Evolutionary conservation across 2,888 invertebrate species (phyloP).

Genomic region (Callimorpha dominula): DNA sequence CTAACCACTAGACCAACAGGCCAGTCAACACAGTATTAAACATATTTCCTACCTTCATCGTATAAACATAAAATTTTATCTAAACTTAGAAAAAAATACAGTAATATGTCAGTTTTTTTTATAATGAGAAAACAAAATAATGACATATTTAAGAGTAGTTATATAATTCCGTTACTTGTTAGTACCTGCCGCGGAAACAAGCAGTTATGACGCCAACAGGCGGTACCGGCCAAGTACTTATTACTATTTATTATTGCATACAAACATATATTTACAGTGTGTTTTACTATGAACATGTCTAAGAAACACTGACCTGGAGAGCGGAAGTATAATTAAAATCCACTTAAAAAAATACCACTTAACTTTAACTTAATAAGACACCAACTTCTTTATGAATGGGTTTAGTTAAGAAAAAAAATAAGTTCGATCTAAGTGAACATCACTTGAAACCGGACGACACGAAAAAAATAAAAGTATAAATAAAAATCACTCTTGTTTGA

Average conservation of each 20-base stretch:
- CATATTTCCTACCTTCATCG: no score
- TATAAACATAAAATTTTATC: no score
- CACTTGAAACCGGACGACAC: no score
- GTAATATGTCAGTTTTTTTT: not conserved
- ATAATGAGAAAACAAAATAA: not conserved
- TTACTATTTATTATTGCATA: conserved; percentile 12
- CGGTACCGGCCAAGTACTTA: conserved; percentile 1
- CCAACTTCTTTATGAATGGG: not conserved
- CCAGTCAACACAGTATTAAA: no score
- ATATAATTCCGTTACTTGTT: conserved; percentile 18
- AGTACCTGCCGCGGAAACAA: conserved; percentile 15
- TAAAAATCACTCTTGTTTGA: no score
- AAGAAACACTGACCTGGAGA: conserved; percentile 1
- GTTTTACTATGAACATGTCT: not conserved
- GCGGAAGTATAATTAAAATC: conserved; percentile 4
- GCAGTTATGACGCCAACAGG: conserved; percentile 8
- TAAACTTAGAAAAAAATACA: no score
- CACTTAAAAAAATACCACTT: not conserved
- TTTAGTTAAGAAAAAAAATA: not conserved
- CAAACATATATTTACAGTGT: not conserved
- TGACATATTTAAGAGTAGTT: conserved; percentile 7
- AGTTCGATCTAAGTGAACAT: not conserved
- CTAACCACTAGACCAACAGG: no score
- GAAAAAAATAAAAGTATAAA: no score
- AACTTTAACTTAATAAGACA: not conserved